Conservation (phyloP, 35 echinoderm and acorn worm genomes). For the Amphiura filiformis region DNA sequence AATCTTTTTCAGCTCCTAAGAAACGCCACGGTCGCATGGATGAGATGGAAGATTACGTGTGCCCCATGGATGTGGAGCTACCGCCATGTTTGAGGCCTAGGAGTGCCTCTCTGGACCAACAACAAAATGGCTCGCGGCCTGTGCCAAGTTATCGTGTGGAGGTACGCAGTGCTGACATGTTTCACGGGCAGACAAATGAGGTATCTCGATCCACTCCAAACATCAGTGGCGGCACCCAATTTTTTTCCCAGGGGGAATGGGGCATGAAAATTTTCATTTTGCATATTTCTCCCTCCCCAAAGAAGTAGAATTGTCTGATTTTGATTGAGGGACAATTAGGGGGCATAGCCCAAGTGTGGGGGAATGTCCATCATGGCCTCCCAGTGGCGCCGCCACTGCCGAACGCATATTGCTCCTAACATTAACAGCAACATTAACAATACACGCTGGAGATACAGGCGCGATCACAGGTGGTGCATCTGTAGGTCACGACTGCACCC, state of each 20-base stretch:
- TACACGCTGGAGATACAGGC: too few relatives aligned
- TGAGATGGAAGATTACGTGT: constrained; percentile 80
- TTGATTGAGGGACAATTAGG: neutral
- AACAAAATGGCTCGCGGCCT: constrained; percentile 50
- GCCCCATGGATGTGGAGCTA: constrained; percentile 76
- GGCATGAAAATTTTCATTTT: too few relatives aligned
- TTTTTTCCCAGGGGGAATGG: too few relatives aligned
- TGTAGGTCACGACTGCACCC: too few relatives aligned
- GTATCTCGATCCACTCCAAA: neutral
- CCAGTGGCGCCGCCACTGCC: too few relatives aligned
- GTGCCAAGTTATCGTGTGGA: constrained; percentile 68
- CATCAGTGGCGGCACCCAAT: too few relatives aligned
- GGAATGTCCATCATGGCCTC: too few relatives aligned
- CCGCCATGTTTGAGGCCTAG: constrained; percentile 41
- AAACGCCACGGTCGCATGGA: constrained; percentile 24
- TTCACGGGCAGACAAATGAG: constrained; percentile 82
- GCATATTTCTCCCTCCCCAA: too few relatives aligned
- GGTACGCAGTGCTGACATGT: constrained; percentile 74
- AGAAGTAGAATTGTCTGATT: neutral
- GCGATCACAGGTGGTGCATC: too few relatives aligned
- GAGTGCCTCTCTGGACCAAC: neutral
- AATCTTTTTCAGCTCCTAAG: constrained; percentile 51
- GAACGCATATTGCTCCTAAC: too few relatives aligned
- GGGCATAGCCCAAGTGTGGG: too few relatives aligned
- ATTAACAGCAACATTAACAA: too few relatives aligned